Base-by-base conservation (phyloP, 2,797 vertebrate genomes). In the Tamandua tetradactyla region DNA sequence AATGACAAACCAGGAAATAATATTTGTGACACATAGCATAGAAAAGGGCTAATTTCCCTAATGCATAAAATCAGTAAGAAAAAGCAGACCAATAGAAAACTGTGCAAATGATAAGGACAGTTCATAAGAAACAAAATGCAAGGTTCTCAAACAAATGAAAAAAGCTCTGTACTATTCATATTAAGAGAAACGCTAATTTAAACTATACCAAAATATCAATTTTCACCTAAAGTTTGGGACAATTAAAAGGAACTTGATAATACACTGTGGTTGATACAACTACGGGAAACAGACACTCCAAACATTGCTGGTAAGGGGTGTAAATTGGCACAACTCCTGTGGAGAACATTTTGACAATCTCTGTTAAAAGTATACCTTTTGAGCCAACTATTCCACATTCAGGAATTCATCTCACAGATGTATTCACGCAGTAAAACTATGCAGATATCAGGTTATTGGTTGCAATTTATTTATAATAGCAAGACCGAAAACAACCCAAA, bases 131-230 rank as follows among this genome's bases (percentile, higher is more conserved):
- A 81, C 75, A 44, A 94, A 92, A 94, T 49, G 47, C 69, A 83
- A 75, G 11, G 62, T 61, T 44, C 35, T 69, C 91, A 30, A 55
- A 75, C 27, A 59, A 87, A 89, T 89, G 17, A 37, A 80, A 89
- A 22, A 2, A 0, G 15, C 6, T 69, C 69, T 66, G 1, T 66
- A 35, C 35, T 52, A 71, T 40, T 90, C 64, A 18, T 7, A 55
- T 13, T 23, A 91, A 95, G 59, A 92, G 74, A 89, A 85, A 93
- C 75, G 71, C 30, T 87, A 86, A 83, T 94, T 86, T 69, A 91
- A 94, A 61, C 52, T 72, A 64, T 25, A 37, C 52, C 61, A 64
- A 69, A n/a, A 25, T 91, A 71, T 22, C 64, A 42, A 49, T 68
- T 87, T 78, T 69, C 80, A 89, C 95, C 64, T 66, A 59, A 52